Base-by-base conservation (phyloP, 2,113 vertebrate species). In the Urocitellus parryii region DNA sequence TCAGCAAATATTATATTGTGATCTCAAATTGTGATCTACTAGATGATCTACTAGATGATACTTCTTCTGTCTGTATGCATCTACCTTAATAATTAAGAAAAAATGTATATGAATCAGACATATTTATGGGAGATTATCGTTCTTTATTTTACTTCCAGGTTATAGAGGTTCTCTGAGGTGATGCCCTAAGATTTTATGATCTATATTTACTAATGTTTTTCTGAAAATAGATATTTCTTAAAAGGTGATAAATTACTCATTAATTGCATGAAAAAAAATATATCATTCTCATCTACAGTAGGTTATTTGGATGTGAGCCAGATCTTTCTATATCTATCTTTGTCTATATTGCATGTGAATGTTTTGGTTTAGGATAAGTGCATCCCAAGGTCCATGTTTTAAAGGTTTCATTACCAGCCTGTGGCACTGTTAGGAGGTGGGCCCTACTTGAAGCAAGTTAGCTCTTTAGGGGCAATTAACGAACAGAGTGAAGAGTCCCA, bases 371-470 rank as follows among this genome's bases (percentile, higher is more conserved):
- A 56, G 63, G 27, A 12, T 65, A 29, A 65, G 63, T 29, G 27
- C 2, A 65, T 63, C 4, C 4, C 2, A 13, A 8, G 8, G 5
- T 6, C 10, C 37, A 10, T 37, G 16, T 17, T 8, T 17, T 42
- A n/a, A 82, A 17, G 13, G 5, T 4, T 82, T 8, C 13, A 20
- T 61, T 25, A 42, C n/a, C 24, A 39, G 12, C 25, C 24, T 82
- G 13, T 34, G 8, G 13, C 39, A 16, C 56, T 61, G 17, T 25
- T 82, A n/a, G 22, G 24, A 82, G 56, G 13, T 63, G 6, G 13
- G 58, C 4, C n/a, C 6, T 27, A 17, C 22, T 8, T 42, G 56
- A 82, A 63, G 13, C 24, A 63, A 82, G 27, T 82, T 61, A 63
- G 61, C 8, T 63, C n/a, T 25, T 12, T 42, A 34, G 8, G 24